A percentile compares a stretch with the other conserved stretches of the same genome.
Evolutionary conservation across 1,140 invertebrate genomes (phyloP).

Genomic region (Araneus ventricosus): DNA sequence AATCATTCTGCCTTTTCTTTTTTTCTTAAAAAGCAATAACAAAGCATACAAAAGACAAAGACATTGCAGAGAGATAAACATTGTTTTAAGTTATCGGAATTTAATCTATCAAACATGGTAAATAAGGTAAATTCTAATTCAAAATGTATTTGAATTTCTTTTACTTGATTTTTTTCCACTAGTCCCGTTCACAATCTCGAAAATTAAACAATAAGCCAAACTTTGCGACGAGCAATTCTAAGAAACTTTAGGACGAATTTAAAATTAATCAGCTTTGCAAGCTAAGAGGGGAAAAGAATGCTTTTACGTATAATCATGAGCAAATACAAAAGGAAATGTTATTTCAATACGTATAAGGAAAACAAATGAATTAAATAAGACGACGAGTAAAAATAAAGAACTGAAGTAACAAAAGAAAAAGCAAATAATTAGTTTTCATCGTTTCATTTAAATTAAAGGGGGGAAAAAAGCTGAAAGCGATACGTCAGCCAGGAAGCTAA

Average conservation of each 20-base stretch:
- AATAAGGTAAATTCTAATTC: too few relatives aligned
- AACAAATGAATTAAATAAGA: neutral
- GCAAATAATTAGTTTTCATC: constrained; percentile 4
- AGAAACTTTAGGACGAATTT: neutral
- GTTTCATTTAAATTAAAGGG: neutral
- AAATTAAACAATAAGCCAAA: too few relatives aligned
- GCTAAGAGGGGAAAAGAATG: neutral
- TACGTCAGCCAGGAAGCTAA: neutral
- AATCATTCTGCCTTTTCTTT: too few relatives aligned
- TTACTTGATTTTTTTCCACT: too few relatives aligned
- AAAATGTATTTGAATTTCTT: too few relatives aligned
- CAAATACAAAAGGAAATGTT: constrained; percentile 4
- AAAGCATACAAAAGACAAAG: too few relatives aligned
- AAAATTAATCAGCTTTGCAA: neutral
- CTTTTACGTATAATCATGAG: neutral
- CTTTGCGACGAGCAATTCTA: too few relatives aligned
- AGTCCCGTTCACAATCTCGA: too few relatives aligned
- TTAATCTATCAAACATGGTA: too few relatives aligned
- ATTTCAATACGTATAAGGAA: neutral
- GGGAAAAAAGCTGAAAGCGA: neutral
- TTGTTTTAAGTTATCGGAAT: too few relatives aligned
- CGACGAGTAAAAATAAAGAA: neutral
- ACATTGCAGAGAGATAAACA: too few relatives aligned
- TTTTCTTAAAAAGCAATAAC: too few relatives aligned
- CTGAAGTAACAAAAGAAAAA: neutral